Conservation (phyloP, 2,113 vertebrate species). For the Promerops cafer region DNA sequence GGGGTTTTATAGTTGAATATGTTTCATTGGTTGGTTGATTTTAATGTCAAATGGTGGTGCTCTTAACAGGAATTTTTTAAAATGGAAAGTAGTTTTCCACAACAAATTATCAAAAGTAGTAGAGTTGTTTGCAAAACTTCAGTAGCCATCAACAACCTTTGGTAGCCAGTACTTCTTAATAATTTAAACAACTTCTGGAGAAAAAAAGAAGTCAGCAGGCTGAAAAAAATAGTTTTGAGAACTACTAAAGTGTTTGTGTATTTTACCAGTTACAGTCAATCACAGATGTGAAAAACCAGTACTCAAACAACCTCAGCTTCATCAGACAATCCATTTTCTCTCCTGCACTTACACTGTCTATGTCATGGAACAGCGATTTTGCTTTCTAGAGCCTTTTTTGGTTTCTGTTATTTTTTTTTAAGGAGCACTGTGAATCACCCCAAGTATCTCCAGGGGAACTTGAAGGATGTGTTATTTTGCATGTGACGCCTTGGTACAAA, state of each 20-base stretch:
- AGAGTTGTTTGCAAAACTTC: not conserved
- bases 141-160: not conserved
- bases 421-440: not conserved
- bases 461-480: not conserved
- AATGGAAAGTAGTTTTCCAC: not conserved
- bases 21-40: not conserved
- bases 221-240: not conserved
- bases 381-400: not conserved
- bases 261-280: not conserved
- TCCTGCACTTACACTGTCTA: not conserved
- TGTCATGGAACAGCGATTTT: accelerated
- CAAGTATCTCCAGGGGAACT: not conserved
- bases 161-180: not conserved
- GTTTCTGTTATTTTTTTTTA: not conserved
- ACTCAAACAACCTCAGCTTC: not conserved
- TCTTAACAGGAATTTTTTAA: not conserved
- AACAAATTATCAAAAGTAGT: accelerated
- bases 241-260: not conserved
- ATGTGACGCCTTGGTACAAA: accelerated
- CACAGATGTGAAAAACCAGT: not conserved
- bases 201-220: not conserved
- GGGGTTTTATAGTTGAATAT: not conserved
- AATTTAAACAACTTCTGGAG: not conserved
- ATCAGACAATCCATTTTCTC: not conserved
- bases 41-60: not conserved